Evolutionary conservation across 1,140 invertebrate genomes (phyloP).

Genomic region (Micrasema longulum): DNA sequence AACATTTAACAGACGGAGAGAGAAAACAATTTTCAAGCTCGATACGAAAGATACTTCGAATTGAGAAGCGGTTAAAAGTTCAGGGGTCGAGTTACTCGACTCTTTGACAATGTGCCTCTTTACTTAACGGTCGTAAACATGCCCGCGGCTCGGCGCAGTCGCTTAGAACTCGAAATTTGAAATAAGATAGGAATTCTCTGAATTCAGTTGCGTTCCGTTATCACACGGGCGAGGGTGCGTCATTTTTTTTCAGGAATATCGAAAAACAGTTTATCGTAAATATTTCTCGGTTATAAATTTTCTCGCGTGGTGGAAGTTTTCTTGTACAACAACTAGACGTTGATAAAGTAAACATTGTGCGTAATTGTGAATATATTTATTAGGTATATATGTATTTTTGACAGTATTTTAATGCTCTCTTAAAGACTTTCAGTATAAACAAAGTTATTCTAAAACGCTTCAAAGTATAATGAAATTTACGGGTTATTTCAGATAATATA

Average conservation of each 20-base stretch:
- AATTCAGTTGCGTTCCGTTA: constrained; percentile 42
- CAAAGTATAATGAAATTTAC: too few species aligned
- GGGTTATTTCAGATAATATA: too few species aligned
- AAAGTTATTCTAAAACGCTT: too few species aligned
- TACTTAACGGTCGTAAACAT: too few species aligned
- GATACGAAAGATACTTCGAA: neutral
- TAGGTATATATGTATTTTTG: too few species aligned
- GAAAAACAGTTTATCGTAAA: constrained; percentile 22
- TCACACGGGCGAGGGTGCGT: neutral
- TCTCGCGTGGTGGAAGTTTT: constrained; percentile 31
- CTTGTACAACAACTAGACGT: constrained; percentile 12
- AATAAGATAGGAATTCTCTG: constrained; percentile 35
- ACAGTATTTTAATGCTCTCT: too few species aligned
- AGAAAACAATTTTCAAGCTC: neutral
- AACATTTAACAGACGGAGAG: neutral
- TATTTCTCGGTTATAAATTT: neutral
- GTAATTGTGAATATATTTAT: too few species aligned
- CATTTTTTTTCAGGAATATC: neutral
- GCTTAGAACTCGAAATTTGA: constrained; percentile 40
- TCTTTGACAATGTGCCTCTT: too few species aligned
- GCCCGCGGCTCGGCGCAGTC: constrained; percentile 19
- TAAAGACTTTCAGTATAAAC: too few species aligned
- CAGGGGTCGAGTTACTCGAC: too few species aligned
- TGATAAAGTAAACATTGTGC: neutral
- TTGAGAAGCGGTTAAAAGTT: too few species aligned